Evolutionary conservation across 2,888 invertebrate species (phyloP), one percentile per base, ranked within the genome.

Genomic region (Leistus spinibarbis): DNA sequence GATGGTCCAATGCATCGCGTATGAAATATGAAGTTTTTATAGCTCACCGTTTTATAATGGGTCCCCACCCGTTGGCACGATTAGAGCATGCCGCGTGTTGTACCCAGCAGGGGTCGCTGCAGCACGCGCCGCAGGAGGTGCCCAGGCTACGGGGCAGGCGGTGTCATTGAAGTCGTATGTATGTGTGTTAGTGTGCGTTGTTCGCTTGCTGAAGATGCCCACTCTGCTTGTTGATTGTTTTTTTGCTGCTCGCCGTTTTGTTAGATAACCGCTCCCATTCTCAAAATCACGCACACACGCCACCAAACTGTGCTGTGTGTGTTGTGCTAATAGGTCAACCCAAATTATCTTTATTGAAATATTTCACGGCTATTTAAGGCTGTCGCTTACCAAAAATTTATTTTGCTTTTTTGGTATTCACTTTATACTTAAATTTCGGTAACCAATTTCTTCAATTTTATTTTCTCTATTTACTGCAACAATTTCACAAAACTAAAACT

Each of bases 1-100:
- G n/a, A n/a, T n/a, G n/a, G n/a, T n/a, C n/a, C n/a, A n/a, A n/a
- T n/a, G n/a, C n/a, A n/a, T n/a, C n/a, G n/a, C n/a, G 16, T 19
- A 60, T 60, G 60, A 60, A 60, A 60, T 60, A 60, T 60, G 60
- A 60, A 60, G 60, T 60, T 60, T 60, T 60, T 60, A 60, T 60
- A 19, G 60, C 60, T 16, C 60, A 60, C 60, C 60, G 60, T 60
- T 60, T 60, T 60, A 60, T 60, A 60, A 60, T 19, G 3, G 19
- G 57, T 17, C 60, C 60, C 60, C 20, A 19, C 60, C 60, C 60
- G 60, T 60, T 19, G 13, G 60, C 60, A 60, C 60, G 60, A 60
- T 60, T 60, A 60, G 60, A 60, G 19, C 20, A 20, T 60, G 60
- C 20, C 60, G 60, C 60, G 22, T 22, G 60, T 60, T 60, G 60